Percentiles rank a stretch among this genome's conserved stretches.
Conservation (phyloP, 2,797 vertebrate genomes). For the Pyrocephalus nanus region DNA sequence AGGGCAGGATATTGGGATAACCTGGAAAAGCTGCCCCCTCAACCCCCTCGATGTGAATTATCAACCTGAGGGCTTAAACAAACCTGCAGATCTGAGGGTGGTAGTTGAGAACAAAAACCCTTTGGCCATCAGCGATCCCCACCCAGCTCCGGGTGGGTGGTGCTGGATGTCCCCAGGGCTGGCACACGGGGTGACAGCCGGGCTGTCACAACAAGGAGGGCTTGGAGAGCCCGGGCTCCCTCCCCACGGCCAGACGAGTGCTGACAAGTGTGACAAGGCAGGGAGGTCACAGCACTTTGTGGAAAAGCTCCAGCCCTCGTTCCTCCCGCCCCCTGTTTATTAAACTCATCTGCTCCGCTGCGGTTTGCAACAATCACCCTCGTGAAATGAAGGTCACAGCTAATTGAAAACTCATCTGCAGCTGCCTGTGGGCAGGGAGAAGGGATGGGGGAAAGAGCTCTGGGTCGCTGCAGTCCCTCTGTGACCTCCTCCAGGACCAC, state of each 20-base stretch:
- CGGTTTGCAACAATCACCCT: not conserved
- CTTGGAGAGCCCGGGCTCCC: not conserved
- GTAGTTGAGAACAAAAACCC: not conserved
- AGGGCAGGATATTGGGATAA: not conserved
- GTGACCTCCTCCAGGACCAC: constrained; percentile 40
- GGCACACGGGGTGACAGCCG: not conserved
- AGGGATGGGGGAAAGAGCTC: not conserved
- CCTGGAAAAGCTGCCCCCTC: not conserved
- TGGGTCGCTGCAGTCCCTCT: not conserved
- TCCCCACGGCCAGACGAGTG: not conserved
- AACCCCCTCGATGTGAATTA: not conserved
- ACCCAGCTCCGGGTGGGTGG: not conserved
- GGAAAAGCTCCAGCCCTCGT: not conserved
- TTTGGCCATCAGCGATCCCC: not conserved
- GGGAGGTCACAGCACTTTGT: not conserved
- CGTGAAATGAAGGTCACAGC: not conserved
- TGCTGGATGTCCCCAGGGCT: not conserved
- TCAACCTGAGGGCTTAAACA: not conserved
- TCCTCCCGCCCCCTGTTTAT: not conserved
- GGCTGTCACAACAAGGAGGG: not conserved
- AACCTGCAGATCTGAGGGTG: not conserved
- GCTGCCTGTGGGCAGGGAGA: constrained; percentile 6
- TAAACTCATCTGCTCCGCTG: not conserved
- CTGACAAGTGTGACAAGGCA: not conserved
- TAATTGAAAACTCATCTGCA: constrained; percentile 17